Evolutionary conservation across 2,888 invertebrate species (phyloP).

Genomic region (Stomorhina lunata): DNA sequence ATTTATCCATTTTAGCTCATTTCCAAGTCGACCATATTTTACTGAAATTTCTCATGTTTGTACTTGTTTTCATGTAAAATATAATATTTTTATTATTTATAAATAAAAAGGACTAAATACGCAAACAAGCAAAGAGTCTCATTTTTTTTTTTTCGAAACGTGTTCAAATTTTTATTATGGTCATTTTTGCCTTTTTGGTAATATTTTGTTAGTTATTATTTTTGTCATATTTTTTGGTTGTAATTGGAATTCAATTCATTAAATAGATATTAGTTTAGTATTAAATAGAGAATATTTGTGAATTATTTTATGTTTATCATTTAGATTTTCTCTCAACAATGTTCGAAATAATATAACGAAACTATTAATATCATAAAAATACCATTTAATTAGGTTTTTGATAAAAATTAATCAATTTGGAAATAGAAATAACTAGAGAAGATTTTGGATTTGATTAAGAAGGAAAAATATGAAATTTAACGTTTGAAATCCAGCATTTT

Average conservation of each 20-base stretch:
- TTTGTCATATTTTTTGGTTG: constrained; percentile 16
- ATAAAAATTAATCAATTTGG: background rate
- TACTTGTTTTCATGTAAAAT: too few species aligned
- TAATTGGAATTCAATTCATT: constrained; percentile 59
- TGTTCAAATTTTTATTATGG: constrained; percentile 59
- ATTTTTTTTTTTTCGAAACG: constrained; percentile 52
- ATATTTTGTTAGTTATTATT: background rate
- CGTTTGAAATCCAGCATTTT: too few species aligned
- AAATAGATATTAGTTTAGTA: constrained; percentile 14
- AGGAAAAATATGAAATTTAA: too few species aligned
- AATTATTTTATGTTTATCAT: constrained; percentile 47
- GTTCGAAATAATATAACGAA: constrained; percentile 19
- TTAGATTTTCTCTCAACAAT: constrained; percentile 11
- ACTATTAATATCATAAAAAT: constrained; percentile 53
- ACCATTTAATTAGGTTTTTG: constrained; percentile 37
- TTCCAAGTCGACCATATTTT: background rate
- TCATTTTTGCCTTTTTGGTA: constrained; percentile 40
- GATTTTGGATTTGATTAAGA: too few species aligned
- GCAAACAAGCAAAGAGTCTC: constrained; percentile 14
- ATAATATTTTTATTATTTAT: constrained; percentile 15
- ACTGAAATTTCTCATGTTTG: background rate
- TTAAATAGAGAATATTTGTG: constrained; percentile 37
- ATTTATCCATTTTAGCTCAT: constrained; percentile 16
- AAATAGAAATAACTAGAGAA: too few species aligned
- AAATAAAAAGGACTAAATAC: constrained; percentile 6